Base-by-base conservation (phyloP, 2,113 vertebrate genomes). In the Chaetops frenatus region DNA sequence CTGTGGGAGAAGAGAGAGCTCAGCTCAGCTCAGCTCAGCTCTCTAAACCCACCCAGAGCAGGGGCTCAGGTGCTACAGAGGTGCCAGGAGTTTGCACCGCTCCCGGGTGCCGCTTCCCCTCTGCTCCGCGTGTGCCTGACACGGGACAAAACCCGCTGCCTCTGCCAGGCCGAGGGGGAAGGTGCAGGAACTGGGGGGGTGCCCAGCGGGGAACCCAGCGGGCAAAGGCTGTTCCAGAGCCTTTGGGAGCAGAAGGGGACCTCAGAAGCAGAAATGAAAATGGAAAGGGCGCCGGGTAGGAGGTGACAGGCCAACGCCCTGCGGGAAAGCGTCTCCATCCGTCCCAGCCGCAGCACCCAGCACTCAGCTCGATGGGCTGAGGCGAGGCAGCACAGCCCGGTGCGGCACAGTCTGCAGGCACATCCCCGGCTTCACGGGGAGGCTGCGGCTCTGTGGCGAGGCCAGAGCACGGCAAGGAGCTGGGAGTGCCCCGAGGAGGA, bases 341-440 rank as follows among this genome's bases (percentile, higher is more conserved):
- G 12, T 35, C 56, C 51, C 10, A 4, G 22, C 3, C 2, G 1
- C n/a, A 45, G 47, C 28, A 12, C 1, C 14, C 8, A 8, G 40
- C 40, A n/a, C n/a, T n/a, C n/a, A 4, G 12, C 7, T 0, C 5
- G 16, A 9, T 0, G 1, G 35, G 50, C 6, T 1, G 19, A 42
- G 10, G 28, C 25, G 35, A 4, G 40, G 58, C 5, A 2, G 53
- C 67, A 10, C 53, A 21, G 40, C 25, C 31, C 6, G 2, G 3
- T 38, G 38, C 38, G 38, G 38, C 38, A 38, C 38, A 38, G 38
- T 2, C 48, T 6, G 14, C 44, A 54, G 54, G 35, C 14, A 65
- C 18, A 51, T 14, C 17, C n/a, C 24, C 0, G 0, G 27, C 28
- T 13, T 48, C 35, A 3, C 2, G 27, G 54, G 29, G 15, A 14